These are phyloP conservation scores for Pantherophis guttatus DNA, from an alignment of 2,113 vertebrate species.

Conservation along the genomic window DNA sequence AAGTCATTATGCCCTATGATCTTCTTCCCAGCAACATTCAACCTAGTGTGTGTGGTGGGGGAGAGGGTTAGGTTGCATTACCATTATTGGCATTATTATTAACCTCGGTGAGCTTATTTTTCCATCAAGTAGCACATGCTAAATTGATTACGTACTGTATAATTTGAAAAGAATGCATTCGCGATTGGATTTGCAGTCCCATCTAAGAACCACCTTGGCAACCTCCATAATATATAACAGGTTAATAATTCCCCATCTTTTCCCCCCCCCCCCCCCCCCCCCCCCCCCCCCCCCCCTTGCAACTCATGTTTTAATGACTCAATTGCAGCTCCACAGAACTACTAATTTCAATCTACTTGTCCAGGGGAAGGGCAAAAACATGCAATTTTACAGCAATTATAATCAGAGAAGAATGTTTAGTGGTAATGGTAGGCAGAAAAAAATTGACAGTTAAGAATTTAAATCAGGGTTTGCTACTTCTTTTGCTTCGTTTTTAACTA, in stretches of 20 bases:
- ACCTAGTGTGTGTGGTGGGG: neutral
- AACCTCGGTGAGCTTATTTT: conserved; percentile 52
- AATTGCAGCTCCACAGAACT: conserved; percentile 56
- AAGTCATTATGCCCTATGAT: conserved; percentile 23
- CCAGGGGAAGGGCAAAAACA: conserved; percentile 59
- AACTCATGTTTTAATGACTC: conserved; percentile 58
- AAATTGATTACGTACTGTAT: conserved; percentile 62
- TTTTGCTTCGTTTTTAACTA: conserved; percentile 5
- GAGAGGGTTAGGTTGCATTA: neutral
- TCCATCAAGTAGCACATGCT: conserved; percentile 53
- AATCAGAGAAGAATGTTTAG: conserved; percentile 51
- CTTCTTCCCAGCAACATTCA: conserved; percentile 51
- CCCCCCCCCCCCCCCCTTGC: neutral
- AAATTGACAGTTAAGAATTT: conserved; percentile 34
- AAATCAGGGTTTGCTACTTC: neutral
- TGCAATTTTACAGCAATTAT: conserved; percentile 62
- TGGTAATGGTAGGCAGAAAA: conserved; percentile 52
- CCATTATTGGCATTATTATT: conserved; percentile 46
- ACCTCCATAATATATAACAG: conserved; percentile 62
- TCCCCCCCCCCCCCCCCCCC: neutral
- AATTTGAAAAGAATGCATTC: conserved; percentile 64
- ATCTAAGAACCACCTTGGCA: conserved; percentile 56
- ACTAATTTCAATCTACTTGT: conserved; percentile 62
- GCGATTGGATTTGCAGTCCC: conserved; percentile 59
- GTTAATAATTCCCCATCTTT: conserved; percentile 32